A percentile compares a stretch with the other conserved stretches of the same genome.
Evolutionary conservation across 2,797 vertebrate species (phyloP).

Genomic region (Mastacembelus armatus): DNA sequence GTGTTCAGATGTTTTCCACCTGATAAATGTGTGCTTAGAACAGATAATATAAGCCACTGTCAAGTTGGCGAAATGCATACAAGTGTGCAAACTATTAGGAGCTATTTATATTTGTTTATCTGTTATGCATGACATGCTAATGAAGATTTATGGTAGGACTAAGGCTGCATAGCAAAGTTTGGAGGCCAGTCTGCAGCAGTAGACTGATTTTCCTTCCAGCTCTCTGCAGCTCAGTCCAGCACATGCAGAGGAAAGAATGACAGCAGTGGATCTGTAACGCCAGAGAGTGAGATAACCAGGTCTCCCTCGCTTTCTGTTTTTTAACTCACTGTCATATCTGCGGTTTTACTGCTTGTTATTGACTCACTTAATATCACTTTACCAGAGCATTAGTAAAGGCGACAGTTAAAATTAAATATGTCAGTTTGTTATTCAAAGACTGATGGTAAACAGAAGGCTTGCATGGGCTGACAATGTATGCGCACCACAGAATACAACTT

Average conservation of each 20-base stretch:
- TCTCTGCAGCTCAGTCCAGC: conserved; percentile 41
- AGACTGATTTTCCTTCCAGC: conserved; percentile 39
- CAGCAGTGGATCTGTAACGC: conserved; percentile 46
- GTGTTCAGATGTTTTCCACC: too few relatives aligned
- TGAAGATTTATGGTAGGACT: conserved; percentile 10
- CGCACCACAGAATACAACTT: too few relatives aligned
- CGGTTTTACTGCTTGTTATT: conserved; percentile 36
- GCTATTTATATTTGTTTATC: background rate
- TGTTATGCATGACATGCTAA: background rate
- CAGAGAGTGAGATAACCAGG: conserved; percentile 64
- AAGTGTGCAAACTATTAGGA: background rate
- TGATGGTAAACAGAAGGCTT: conserved; percentile 18
- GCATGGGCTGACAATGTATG: background rate
- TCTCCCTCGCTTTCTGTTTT: conserved; percentile 51
- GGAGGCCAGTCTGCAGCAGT: conserved; percentile 26
- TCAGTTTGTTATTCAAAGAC: background rate
- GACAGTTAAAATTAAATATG: background rate
- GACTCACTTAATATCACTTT: conserved; percentile 41
- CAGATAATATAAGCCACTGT: background rate
- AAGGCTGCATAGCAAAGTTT: too few relatives aligned
- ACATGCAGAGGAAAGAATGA: conserved; percentile 75
- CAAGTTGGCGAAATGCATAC: background rate
- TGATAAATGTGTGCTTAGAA: too few relatives aligned
- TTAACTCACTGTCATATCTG: conserved; percentile 33
- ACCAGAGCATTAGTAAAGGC: conserved; percentile 25